Evolutionary conservation across 2,888 invertebrate species (phyloP).

Genomic region (Myathropa florea): DNA sequence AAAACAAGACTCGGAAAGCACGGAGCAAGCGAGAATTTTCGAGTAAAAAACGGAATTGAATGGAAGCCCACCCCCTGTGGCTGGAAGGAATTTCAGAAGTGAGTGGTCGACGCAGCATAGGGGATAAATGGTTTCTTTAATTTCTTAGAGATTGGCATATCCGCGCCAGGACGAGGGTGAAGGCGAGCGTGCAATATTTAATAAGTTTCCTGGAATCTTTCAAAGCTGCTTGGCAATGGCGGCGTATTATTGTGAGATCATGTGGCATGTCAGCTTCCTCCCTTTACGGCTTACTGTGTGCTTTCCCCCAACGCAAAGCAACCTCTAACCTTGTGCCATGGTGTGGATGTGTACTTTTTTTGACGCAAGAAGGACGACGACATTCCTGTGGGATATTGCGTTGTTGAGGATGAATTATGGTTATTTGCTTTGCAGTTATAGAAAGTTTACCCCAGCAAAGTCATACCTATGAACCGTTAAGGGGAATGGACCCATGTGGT

Average conservation of each 20-base stretch:
- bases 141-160: slow-evolving; percentile 52
- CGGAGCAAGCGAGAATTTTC: neutral
- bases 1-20: neutral
- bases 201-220: slow-evolving; percentile 40
- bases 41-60: slow-evolving; percentile 15
- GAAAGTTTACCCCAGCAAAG: slow-evolving; percentile 8
- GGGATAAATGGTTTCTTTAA: slow-evolving; percentile 19
- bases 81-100: slow-evolving; percentile 26
- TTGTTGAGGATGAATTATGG: slow-evolving; percentile 66
- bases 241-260: slow-evolving; percentile 52
- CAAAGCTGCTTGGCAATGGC: neutral
- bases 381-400: slow-evolving; percentile 61
- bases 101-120: neutral
- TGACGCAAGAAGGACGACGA: slow-evolving; percentile 45
- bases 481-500: slow-evolving; percentile 65
- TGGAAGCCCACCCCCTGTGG: neutral
- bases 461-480: slow-evolving; percentile 46
- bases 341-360: slow-evolving; percentile 1
- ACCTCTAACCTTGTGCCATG: slow-evolving; percentile 48
- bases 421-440: slow-evolving; percentile 66
- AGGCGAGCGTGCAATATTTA: slow-evolving; percentile 29
- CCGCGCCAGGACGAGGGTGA: slow-evolving; percentile 40
- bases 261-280: slow-evolving; percentile 62
- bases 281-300: slow-evolving; percentile 52
- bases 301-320: slow-evolving; percentile 31